These are phyloP conservation scores for Montipora capricornis DNA, from an alignment of 64 coral and sea anemone species.

Conservation along the genomic window DNA sequence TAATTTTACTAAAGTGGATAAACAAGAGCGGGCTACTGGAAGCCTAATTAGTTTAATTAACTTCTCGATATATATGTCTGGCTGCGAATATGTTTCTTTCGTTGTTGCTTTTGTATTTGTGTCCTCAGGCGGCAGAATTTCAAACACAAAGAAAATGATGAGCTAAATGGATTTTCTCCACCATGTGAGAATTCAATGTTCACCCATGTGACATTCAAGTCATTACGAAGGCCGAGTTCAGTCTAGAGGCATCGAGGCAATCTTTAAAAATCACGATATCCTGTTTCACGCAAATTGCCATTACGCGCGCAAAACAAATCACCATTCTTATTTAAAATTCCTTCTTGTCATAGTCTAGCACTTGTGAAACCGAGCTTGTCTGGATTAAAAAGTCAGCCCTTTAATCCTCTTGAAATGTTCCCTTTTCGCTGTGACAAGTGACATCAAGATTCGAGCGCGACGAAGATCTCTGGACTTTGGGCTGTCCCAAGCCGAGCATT, in stretches of 20 bases:
- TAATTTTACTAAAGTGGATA: too few relatives aligned
- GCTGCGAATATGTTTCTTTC: background rate
- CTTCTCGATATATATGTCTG: background rate
- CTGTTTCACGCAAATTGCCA: background rate
- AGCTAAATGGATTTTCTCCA: background rate
- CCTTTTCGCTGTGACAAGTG: background rate
- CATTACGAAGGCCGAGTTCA: too few relatives aligned
- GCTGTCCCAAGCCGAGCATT: background rate
- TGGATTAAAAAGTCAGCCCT: background rate
- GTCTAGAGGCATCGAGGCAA: background rate
- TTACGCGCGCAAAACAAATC: background rate
- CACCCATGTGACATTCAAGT: background rate
- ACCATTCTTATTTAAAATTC: background rate
- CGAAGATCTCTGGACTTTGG: conserved; percentile 26
- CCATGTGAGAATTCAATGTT: background rate
- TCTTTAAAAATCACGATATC: background rate
- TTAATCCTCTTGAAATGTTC: background rate
- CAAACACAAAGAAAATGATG: background rate
- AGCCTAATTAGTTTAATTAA: too few relatives aligned
- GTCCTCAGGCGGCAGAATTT: too few relatives aligned
- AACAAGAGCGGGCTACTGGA: too few relatives aligned
- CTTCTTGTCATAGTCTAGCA: background rate
- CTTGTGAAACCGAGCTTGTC: background rate
- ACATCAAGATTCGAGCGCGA: background rate
- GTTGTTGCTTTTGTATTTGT: background rate